Evolutionary conservation across 2,888 invertebrate genomes (phyloP).

Genomic region (Meganola albula): DNA sequence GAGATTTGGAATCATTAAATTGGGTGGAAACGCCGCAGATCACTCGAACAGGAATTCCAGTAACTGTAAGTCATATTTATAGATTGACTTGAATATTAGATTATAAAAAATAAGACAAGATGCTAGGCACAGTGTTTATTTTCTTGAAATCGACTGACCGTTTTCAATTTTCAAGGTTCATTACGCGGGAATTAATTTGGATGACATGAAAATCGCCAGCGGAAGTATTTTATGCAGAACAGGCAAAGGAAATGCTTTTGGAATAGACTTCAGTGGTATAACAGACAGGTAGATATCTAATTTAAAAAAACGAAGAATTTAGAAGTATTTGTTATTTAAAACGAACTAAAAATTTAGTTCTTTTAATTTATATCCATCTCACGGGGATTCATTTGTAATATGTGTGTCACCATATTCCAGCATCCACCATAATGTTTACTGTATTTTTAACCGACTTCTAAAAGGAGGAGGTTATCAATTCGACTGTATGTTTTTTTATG

Average conservation of each 20-base stretch:
- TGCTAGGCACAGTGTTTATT: conserved; percentile 85
- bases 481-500: no score
- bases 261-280: conserved; percentile 57
- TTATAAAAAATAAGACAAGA: no score
- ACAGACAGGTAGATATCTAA: conserved; percentile 35
- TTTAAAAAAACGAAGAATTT: no score
- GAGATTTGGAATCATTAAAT: conserved; percentile 15
- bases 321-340: no score
- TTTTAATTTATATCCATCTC: no score
- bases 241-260: conserved; percentile 25
- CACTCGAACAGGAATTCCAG: conserved; percentile 13
- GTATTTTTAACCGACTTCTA: no score
- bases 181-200: conserved; percentile 26
- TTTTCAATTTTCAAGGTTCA: conserved; percentile 52
- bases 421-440: no score
- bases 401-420: no score
- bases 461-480: no score
- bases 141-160: conserved; percentile 84
- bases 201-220: conserved; percentile 36
- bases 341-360: no score
- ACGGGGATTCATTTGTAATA: no score
- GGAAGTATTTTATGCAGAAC: conserved; percentile 32
- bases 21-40: conserved; percentile 12
- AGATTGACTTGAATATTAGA: no score
- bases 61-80: conserved; percentile 20